Evolutionary conservation across 2,797 vertebrate genomes (phyloP).

Genomic region (Anolis apletophallus): DNA sequence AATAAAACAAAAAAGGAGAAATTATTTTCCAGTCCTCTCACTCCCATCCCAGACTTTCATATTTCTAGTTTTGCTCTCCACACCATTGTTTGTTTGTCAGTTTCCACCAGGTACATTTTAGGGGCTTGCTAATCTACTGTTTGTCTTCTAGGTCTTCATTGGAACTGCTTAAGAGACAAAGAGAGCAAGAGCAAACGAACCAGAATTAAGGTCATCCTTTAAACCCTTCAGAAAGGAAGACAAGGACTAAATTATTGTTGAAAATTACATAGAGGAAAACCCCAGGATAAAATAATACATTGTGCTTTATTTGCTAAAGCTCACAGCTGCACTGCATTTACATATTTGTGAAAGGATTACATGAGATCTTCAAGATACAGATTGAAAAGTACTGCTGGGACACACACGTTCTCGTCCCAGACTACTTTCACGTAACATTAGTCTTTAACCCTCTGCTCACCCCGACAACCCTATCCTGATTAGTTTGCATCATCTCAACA

Average conservation of each 20-base stretch:
- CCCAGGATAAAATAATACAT: constrained; percentile 67
- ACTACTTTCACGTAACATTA: neutral
- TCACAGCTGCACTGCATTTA: constrained; percentile 67
- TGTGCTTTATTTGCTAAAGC: constrained; percentile 78
- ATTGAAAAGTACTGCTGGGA: constrained; percentile 5
- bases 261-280: constrained; percentile 72
- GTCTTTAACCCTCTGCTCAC: neutral
- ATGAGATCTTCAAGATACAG: constrained; percentile 18
- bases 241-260: constrained; percentile 79
- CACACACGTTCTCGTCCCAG: too few species aligned
- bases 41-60: neutral
- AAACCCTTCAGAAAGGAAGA: constrained; percentile 80
- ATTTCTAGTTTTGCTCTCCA: constrained; percentile 53
- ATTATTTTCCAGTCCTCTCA: too few species aligned
- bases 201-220: constrained; percentile 83
- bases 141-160: constrained; percentile 79
- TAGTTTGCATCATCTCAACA: neutral
- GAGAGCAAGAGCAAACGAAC: constrained; percentile 79
- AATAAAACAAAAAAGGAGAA: too few species aligned
- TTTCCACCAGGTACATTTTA: constrained; percentile 80
- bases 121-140: constrained; percentile 81
- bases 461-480: neutral
- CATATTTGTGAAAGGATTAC: constrained; percentile 79
- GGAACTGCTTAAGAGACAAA: constrained; percentile 78
- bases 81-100: constrained; percentile 65